A percentile compares a stretch with the other conserved stretches of the same genome.
Evolutionary conservation across 1,140 invertebrate species (phyloP).

Genomic region (Trialeurodes vaporariorum): DNA sequence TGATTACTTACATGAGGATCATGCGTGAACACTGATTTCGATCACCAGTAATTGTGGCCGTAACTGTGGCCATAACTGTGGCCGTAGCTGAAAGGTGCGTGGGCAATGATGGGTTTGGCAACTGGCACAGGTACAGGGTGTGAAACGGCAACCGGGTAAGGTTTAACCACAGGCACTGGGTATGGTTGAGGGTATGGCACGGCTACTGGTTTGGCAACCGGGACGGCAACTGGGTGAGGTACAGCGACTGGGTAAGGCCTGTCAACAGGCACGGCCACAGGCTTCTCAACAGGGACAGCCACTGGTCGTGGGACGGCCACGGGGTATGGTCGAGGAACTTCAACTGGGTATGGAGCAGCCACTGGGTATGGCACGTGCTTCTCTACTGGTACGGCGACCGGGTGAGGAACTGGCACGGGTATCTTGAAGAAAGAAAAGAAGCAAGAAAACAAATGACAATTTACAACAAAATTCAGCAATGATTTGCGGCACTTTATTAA

Average conservation of each 20-base stretch:
- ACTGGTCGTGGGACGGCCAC: constrained; percentile 25
- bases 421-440: constrained; percentile 10
- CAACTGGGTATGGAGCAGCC: constrained; percentile 24
- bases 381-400: constrained; percentile 22
- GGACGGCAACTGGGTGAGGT: constrained; percentile 17
- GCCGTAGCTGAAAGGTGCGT: not conserved
- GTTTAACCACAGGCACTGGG: constrained; percentile 8
- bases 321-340: constrained; percentile 22
- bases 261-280: constrained; percentile 21
- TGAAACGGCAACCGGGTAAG: constrained; percentile 7
- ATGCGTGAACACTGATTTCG: not conserved
- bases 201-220: constrained; percentile 15
- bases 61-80: not conserved
- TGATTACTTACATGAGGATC: not conserved
- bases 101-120: not conserved
- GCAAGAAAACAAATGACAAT: not conserved
- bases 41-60: not conserved
- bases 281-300: constrained; percentile 21
- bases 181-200: constrained; percentile 8
- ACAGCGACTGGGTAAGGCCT: constrained; percentile 21
- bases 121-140: not conserved
- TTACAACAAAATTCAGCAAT: no score
- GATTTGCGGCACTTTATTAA: no score
- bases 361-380: constrained; percentile 24
- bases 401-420: constrained; percentile 22